Evolutionary conservation across 2,797 vertebrate genomes (phyloP).

Genomic region (Spea hammondii): DNA sequence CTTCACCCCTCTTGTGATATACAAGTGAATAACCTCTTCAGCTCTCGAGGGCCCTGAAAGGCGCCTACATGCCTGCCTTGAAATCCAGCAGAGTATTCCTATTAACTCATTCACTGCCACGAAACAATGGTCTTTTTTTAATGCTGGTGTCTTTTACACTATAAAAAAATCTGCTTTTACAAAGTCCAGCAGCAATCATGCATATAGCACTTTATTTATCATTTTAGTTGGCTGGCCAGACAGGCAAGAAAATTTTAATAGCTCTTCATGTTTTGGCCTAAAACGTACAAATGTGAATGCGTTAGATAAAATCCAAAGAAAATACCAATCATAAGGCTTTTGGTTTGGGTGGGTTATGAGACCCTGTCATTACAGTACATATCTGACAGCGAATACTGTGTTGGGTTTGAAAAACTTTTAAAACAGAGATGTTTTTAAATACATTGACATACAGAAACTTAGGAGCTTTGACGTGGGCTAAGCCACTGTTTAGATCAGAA

Average conservation of each 20-base stretch:
- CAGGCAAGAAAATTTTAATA: background rate
- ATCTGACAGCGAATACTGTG: conserved; percentile 26
- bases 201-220: conserved; percentile 8
- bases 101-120: conserved; percentile 32
- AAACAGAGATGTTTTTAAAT: conserved; percentile 7
- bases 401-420: conserved; percentile 28
- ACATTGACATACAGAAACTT: background rate
- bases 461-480: conserved; percentile 17
- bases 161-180: conserved; percentile 37
- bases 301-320: conserved; percentile 39
- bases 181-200: background rate
- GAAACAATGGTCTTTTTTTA: background rate
- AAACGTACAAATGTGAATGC: conserved; percentile 8
- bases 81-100: conserved; percentile 30
- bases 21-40: conserved; percentile 50
- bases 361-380: conserved; percentile 38
- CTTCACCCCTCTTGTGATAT: conserved; percentile 48
- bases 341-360: conserved; percentile 17
- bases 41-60: conserved; percentile 44
- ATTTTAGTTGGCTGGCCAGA: conserved; percentile 1
- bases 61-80: conserved; percentile 41
- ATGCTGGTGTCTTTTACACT: conserved; percentile 55
- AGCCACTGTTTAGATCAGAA: background rate
- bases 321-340: conserved; percentile 25
- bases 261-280: conserved; percentile 12